Conservation (phyloP, 2,113 vertebrate genomes). For the Morone saxatilis region DNA sequence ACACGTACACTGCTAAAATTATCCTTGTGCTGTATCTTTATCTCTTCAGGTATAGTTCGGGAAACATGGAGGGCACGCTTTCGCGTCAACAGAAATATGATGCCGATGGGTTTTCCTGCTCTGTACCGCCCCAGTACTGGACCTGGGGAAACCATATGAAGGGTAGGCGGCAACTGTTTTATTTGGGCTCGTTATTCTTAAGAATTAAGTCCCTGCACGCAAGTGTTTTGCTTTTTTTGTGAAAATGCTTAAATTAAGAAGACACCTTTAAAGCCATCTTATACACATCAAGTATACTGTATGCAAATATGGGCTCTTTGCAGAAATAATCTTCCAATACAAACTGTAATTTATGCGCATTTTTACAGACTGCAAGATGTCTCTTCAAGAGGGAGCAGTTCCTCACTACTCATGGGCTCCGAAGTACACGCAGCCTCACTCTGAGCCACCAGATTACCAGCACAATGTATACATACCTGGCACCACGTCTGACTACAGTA, state of each 20-base stretch:
- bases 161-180: slow-evolving; percentile 65
- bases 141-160: slow-evolving; percentile 83
- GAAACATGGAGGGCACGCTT: slow-evolving; percentile 86
- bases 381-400: slow-evolving; percentile 72
- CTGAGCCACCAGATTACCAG: slow-evolving; percentile 87
- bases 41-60: slow-evolving; percentile 82
- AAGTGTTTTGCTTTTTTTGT: slow-evolving; percentile 32
- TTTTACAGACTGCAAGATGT: slow-evolving; percentile 86
- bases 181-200: slow-evolving; percentile 27
- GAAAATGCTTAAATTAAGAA: slow-evolving; percentile 39
- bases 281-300: slow-evolving; percentile 53
- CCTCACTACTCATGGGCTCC: slow-evolving; percentile 86
- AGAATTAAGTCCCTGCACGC: slow-evolving; percentile 51
- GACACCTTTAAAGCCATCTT: slow-evolving; percentile 49
- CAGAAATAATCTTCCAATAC: slow-evolving; percentile 53
- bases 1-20: background rate
- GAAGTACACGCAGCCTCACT: slow-evolving; percentile 82
- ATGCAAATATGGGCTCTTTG: slow-evolving; percentile 57
- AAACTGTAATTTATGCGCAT: slow-evolving; percentile 53
- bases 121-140: slow-evolving; percentile 86
- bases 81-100: slow-evolving; percentile 81
- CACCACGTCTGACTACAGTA: slow-evolving; percentile 83
- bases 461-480: slow-evolving; percentile 92
- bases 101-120: slow-evolving; percentile 82
- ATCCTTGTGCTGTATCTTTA: background rate